A percentile compares a stretch with the other conserved stretches of the same genome.
Conservation (phyloP, 2,113 vertebrate genomes). For the Brevimyrus niger region DNA sequence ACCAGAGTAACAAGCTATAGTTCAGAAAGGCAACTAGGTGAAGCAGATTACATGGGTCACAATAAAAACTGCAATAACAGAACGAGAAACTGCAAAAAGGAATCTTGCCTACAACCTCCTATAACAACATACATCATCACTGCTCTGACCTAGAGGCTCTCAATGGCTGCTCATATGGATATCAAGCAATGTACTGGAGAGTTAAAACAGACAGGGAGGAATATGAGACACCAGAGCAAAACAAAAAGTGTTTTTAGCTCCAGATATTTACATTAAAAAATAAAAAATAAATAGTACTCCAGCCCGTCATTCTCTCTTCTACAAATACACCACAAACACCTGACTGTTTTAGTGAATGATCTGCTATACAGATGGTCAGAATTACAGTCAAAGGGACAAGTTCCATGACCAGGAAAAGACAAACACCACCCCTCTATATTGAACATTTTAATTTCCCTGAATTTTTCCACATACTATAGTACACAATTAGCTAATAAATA, state of each 20-base stretch:
- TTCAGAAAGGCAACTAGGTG: not conserved
- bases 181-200: not conserved
- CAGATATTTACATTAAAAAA: not conserved
- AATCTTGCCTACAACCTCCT: not conserved
- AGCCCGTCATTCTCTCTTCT: not conserved
- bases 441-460: not conserved
- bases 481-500: not conserved
- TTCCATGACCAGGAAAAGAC: not conserved
- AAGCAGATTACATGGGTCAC: not conserved
- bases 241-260: not conserved
- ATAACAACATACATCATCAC: not conserved
- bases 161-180: not conserved
- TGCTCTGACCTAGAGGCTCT: not conserved
- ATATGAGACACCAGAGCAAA: not conserved
- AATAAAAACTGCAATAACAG: not conserved
- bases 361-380: not conserved
- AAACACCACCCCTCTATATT: not conserved
- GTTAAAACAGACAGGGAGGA: not conserved
- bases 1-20: not conserved
- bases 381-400: not conserved
- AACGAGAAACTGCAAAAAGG: not conserved
- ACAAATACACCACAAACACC: not conserved
- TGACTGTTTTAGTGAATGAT: not conserved
- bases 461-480: not conserved
- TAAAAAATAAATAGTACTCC: not conserved